Base-by-base conservation (phyloP, 2,888 invertebrate species). In the Harmothoe impar region DNA sequence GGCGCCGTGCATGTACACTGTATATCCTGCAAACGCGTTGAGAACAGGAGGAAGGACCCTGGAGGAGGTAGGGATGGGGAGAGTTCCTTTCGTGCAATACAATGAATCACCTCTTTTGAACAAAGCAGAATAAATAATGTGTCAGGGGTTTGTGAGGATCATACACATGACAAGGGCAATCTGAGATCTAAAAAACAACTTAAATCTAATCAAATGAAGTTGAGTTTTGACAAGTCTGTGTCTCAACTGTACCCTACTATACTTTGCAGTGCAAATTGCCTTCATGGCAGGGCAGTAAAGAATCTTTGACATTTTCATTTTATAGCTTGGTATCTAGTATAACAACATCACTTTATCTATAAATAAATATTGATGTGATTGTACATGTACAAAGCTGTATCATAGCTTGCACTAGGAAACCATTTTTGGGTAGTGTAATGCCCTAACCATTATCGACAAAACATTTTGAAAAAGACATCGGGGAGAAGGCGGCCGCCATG, bases 271-370 rank as follows among this genome's bases (percentile, higher is more conserved):
- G 81, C 81, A 81, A 81, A 81, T 81, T 81, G 81, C 81, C 81
- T 81, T 81, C 35, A 33, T 20, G 25, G 17, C 12, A 33, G 12
- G 81, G 43, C 33, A 81, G 43, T 43, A 7, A 43, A 10, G 43
- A 43, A 43, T 43, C 81, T 33, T 33, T 33, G 12, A 33, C n/a
- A 0, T 81, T 33, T 12, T 3, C 23, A 35, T 23, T 35, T 43
- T 17, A 17, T 81, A 33, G 81, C 35, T 81, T 35, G 12, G 81
- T 81, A 81, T 33, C 81, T 81, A 81, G 33, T 33, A 35, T 81
- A 81, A 81, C 81, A 81, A 81, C 81, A 86, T 86, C 86, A 86
- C 86, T 56, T 86, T 86, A 52, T 86, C 86, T 86, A 86, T 86
- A 56, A 86, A 86, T 29, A 86, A 86, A 86, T 54, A 5, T 12